phyloP scores from a whole-genome alignment of 2,888 invertebrate species.

The Melangyna quadrimaculata region DNA sequence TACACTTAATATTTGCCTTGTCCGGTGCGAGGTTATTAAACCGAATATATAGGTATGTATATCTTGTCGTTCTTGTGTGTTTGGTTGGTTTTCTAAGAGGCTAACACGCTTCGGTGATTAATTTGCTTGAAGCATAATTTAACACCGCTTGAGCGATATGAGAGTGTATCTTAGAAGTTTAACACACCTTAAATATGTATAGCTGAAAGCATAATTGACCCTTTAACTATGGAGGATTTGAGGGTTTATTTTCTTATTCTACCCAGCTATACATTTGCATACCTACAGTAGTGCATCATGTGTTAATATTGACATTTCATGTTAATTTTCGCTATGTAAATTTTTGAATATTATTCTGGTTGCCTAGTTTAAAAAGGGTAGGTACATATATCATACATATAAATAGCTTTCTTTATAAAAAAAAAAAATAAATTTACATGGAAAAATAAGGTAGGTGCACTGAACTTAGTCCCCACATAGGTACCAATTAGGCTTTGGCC shows the following conservation, averaged over 20 bases:
- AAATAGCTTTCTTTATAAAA: no score
- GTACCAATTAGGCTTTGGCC: no score
- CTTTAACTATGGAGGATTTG: background rate
- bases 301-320: background rate
- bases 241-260: background rate
- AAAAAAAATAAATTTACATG: no score
- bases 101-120: constrained; percentile 39
- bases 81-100: constrained; percentile 8
- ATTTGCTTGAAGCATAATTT: constrained; percentile 41
- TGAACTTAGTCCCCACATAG: no score
- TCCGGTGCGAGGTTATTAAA: constrained; percentile 44
- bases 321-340: background rate
- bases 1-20: constrained; percentile 45
- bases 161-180: background rate
- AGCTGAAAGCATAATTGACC: background rate
- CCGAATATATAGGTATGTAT: no score
- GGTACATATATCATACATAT: no score
- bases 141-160: constrained; percentile 21
- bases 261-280: background rate
- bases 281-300: background rate
- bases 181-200: background rate
- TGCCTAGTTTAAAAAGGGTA: no score
- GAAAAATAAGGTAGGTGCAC: no score
- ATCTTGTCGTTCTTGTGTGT: constrained; percentile 1
- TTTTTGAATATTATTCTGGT: background rate